These are phyloP conservation scores for Anabacerthia variegaticeps DNA, from an alignment of 2,797 vertebrate species.

Conservation along the genomic window DNA sequence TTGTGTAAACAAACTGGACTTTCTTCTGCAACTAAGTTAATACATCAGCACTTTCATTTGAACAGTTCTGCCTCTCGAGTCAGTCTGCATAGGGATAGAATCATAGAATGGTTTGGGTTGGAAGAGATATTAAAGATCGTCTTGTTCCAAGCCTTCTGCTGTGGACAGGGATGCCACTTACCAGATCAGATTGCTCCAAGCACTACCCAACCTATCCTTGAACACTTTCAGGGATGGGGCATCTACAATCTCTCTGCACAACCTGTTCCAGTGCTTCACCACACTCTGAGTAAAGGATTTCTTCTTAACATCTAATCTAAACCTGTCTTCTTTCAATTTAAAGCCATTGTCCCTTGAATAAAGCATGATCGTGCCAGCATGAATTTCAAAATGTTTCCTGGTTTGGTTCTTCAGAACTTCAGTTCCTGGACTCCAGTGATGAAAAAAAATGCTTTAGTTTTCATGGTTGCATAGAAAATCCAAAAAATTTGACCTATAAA, in stretches of 20 bases:
- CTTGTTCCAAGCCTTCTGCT: not conserved
- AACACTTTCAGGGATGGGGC: not conserved
- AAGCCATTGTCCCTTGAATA: not conserved
- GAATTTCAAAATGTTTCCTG: not conserved
- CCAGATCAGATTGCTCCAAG: not conserved
- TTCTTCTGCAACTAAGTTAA: not conserved
- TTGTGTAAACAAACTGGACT: not conserved
- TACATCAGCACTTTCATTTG: not conserved
- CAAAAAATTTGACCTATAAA: not conserved
- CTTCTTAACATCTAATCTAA: not conserved
- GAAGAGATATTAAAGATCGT: not conserved
- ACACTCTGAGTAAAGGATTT: not conserved
- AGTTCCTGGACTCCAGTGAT: not conserved
- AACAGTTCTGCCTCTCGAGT: not conserved
- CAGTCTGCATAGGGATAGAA: not conserved
- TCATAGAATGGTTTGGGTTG: not conserved
- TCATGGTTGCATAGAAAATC: not conserved
- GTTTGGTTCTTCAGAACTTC: not conserved
- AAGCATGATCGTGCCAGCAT: not conserved
- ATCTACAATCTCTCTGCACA: not conserved
- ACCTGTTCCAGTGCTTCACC: not conserved
- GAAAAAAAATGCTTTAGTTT: not conserved
- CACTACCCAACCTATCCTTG: not conserved
- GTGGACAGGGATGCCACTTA: not conserved
- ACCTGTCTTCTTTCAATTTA: not conserved